These are phyloP conservation scores for Caenorhabditis drosophilae DNA, from an alignment of 2,888 invertebrate genomes.

Conservation along the genomic window DNA sequence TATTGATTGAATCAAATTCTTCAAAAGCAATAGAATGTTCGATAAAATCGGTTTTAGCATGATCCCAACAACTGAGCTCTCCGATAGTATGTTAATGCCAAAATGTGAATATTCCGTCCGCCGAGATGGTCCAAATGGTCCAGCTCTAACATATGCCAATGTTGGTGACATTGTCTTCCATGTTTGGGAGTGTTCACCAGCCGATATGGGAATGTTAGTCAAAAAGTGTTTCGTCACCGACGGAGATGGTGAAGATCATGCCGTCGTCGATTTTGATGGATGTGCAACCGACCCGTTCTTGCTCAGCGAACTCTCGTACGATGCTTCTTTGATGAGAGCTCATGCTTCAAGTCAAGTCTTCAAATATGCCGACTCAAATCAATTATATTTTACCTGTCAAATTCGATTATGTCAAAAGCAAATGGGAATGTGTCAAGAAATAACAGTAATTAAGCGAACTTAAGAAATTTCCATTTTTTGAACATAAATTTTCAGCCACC, in stretches of 20 bases:
- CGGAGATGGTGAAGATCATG: conserved; percentile 67
- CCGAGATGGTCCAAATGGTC: conserved; percentile 59
- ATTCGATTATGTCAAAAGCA: conserved; percentile 68
- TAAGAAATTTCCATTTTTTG: neutral
- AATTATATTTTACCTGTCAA: conserved; percentile 68
- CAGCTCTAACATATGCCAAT: conserved; percentile 61
- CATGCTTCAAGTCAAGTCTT: conserved; percentile 66
- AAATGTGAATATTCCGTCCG: conserved; percentile 64
- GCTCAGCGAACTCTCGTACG: conserved; percentile 61
- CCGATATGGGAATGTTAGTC: conserved; percentile 68
- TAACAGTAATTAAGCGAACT: conserved; percentile 63
- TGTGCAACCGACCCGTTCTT: conserved; percentile 63
- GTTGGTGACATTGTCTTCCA: conserved; percentile 67
- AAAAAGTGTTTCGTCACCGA: conserved; percentile 67
- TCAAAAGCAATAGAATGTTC: neutral
- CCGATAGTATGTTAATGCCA: conserved; percentile 66
- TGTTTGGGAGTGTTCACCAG: conserved; percentile 66
- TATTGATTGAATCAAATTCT: neutral
- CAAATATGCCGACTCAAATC: conserved; percentile 69
- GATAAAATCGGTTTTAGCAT: conserved; percentile 45
- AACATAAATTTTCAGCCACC: conserved; percentile 51
- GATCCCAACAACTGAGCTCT: conserved; percentile 63
- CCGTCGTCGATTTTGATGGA: conserved; percentile 63
- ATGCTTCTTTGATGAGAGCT: conserved; percentile 62
- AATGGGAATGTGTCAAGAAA: conserved; percentile 66